A percentile compares a stretch with the other conserved stretches of the same genome.
These are phyloP conservation scores for Leptinotarsa haldemani DNA, from an alignment of 2,888 invertebrate species.

Conservation along the genomic window DNA sequence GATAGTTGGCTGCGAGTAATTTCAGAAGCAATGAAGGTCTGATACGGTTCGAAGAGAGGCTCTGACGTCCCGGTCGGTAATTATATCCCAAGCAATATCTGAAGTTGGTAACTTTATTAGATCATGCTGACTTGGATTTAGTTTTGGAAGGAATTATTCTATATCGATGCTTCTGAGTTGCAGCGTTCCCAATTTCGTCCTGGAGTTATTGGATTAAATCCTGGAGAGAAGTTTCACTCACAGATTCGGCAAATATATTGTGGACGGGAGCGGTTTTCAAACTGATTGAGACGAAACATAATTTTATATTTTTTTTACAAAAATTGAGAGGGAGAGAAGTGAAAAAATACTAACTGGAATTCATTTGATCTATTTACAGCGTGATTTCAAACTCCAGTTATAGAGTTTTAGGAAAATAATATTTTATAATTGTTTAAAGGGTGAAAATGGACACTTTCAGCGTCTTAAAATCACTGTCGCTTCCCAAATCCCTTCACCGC, in stretches of 20 bases:
- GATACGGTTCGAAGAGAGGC: slow-evolving; percentile 9
- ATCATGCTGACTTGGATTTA: slow-evolving; percentile 49
- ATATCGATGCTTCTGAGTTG: slow-evolving; percentile 41
- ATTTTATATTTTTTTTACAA: too few relatives aligned
- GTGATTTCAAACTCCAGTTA: too few relatives aligned
- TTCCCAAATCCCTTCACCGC: too few relatives aligned
- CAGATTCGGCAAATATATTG: neutral
- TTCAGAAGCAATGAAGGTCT: slow-evolving; percentile 17
- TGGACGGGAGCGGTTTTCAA: too few relatives aligned
- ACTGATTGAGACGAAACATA: too few relatives aligned
- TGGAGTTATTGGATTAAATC: slow-evolving; percentile 8
- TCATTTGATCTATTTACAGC: too few relatives aligned
- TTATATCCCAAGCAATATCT: slow-evolving; percentile 45
- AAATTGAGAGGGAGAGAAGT: too few relatives aligned
- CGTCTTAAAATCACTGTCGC: too few relatives aligned
- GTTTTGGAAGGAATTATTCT: slow-evolving; percentile 45
- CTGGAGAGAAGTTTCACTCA: neutral
- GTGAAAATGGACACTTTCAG: too few relatives aligned
- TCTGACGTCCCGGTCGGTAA: slow-evolving; percentile 28
- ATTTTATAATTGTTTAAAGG: too few relatives aligned
- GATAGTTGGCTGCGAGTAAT: slow-evolving; percentile 1
- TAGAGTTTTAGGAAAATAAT: too few relatives aligned
- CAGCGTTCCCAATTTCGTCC: slow-evolving; percentile 11
- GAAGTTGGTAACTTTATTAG: slow-evolving; percentile 49
- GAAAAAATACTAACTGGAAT: too few relatives aligned